Evolutionary conservation across 2,797 vertebrate species (phyloP), one percentile per base, ranked within the genome.

Genomic region (Chaenodraco wilsoni): DNA sequence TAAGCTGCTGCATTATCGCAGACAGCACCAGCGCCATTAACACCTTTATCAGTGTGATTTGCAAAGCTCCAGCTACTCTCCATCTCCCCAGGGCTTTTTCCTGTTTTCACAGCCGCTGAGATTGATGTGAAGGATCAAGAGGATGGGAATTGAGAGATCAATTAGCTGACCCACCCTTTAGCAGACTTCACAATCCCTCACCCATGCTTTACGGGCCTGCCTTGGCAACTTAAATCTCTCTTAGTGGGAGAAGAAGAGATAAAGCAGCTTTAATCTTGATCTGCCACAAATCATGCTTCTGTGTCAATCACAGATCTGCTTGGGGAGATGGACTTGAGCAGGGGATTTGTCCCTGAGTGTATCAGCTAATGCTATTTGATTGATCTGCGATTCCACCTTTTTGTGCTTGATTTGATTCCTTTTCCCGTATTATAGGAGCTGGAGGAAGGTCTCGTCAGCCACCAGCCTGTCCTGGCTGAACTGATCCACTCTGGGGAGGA

Each of bases 371-470:
- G 52, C 52, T 21, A 40, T 60, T 50, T 70, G 61, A 82, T 61
- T 82, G 72, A 80, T 78, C 54, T 21, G 48, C 1, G 6, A 40
- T 61, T 72, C 15, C 15, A 49, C 57, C 33, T 62, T 21, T 51
- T 44, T 65, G 69, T 52, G 7, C 33, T 14, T 2, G 54, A 4
- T 64, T 23, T 65, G 40, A 54, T 23, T 73, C 27, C 9, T 56
- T 59, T 33, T 6, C 45, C 6, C 12, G 40, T 54, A 5, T 84
- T 76, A 31, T 84, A 99, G 98, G 97, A 98, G 66, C 93, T 99
- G 9, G 96, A 99, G 74, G 96, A 97, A 68, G 96, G 96, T 41
- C 67, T 98, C 58, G 85, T 81, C 69, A 95, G 89, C 84, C 97
- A 97, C 88, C 94, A 96, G 84, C 80, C 90, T 8, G 89, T 93